Percentiles rank a stretch among this genome's conserved stretches.
phyloP scores from a whole-genome alignment of 2,113 vertebrate species.

The Gnathonemus longibarbis region DNA sequence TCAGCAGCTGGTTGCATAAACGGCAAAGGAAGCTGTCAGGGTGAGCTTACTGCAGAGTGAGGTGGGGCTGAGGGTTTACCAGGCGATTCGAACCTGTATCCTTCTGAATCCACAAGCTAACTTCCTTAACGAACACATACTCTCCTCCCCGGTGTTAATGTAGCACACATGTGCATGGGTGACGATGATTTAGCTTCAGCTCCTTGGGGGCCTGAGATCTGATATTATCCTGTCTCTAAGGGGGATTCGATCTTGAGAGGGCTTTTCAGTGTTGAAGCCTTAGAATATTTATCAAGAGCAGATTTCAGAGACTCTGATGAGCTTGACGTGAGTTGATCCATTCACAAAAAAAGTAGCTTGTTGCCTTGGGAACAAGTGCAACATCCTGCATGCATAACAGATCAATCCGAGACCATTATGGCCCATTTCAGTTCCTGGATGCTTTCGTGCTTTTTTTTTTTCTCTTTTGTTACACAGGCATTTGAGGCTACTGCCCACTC shows the following conservation, averaged over 20 bases:
- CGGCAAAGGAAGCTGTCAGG: neutral
- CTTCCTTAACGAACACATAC: neutral
- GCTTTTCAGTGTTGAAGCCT: neutral
- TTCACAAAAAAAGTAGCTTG: conserved; percentile 3
- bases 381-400: neutral
- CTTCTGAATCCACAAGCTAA: neutral
- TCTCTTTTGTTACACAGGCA: neutral
- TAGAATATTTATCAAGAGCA: neutral
- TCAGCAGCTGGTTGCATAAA: neutral
- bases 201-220: neutral
- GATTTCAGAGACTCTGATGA: neutral
- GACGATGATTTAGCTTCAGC: neutral
- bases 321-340: neutral
- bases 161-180: neutral
- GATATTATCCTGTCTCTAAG: neutral
- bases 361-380: neutral
- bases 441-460: neutral
- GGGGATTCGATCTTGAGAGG: neutral
- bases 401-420: neutral
- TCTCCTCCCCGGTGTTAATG: neutral
- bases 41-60: neutral
- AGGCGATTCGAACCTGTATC: neutral
- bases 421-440: neutral
- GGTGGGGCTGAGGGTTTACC: neutral
- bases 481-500: neutral